Base-by-base conservation (phyloP, 2,797 vertebrate genomes). In the Amphiprion clarkii region DNA sequence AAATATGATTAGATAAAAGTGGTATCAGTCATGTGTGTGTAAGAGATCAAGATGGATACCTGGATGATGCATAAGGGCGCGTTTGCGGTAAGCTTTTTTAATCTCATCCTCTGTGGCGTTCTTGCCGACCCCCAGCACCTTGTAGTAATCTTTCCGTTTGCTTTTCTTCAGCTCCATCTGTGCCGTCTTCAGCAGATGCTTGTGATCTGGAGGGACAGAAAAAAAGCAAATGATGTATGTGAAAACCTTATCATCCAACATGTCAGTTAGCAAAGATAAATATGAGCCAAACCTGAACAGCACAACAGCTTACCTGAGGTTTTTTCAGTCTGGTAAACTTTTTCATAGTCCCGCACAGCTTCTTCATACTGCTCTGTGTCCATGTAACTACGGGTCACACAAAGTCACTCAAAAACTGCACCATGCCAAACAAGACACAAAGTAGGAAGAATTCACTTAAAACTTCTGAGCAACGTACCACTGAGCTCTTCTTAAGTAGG, bases 131-230 rank as follows among this genome's bases (percentile, higher is more conserved):
- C 98, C 98, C 0, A 99, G 93, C 75, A 99, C 97, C 91, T 98
- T 99, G 86, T 99, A 99, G 90, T 99, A 99, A 93, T 99, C 97
- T 98, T 99, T 99, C 92, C 97, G 93, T 85, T 98, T 98, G 92
- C 97, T 99, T 91, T 96, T 99, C 85, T 98, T 99, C 83, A 99
- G 92, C 76, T 98, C 97, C 92, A 98, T 88, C 89, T 99, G 97
- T 64, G 98, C 97, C 0, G 92, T 96, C 91, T 99, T 98, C 61
- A 99, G 94, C 25, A 98, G 93, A 46, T 97, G 96, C 70, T 98
- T 98, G 94, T 99, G 97, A 87, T 99, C 98, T 99, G 70, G 46
- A 71, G 48, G 1, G 56, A 60, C 13, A 57, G 25, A 58, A 4
- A 56, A 23, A 39, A 23, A 21, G 48, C 1, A n/a, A 33, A 25